These are phyloP conservation scores for Galleria mellonella DNA, from an alignment of 1,140 invertebrate species.

Conservation along the genomic window DNA sequence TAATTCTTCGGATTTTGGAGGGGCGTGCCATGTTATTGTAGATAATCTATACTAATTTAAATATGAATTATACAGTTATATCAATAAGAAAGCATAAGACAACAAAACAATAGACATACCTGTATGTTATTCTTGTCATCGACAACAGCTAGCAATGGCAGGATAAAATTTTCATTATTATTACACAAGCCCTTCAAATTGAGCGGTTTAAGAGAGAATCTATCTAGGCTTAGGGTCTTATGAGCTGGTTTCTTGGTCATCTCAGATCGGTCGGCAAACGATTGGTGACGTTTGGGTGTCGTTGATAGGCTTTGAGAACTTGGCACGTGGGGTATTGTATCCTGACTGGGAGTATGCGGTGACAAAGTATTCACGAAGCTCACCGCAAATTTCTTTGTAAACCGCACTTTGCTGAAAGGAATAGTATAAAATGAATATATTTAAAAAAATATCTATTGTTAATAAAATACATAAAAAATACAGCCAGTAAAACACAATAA, in stretches of 20 bases:
- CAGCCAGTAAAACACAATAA: not conserved
- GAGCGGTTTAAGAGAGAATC: slow-evolving; percentile 46
- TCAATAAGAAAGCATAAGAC: no score
- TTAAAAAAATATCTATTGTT: not conserved
- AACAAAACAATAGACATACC: slow-evolving; percentile 31
- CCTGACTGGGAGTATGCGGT: slow-evolving; percentile 25
- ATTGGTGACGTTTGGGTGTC: slow-evolving; percentile 43
- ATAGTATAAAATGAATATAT: slow-evolving; percentile 1
- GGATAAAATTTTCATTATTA: slow-evolving; percentile 26
- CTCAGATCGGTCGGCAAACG: slow-evolving; percentile 32
- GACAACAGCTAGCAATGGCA: slow-evolving; percentile 50
- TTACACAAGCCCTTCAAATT: slow-evolving; percentile 59
- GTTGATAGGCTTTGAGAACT: slow-evolving; percentile 19
- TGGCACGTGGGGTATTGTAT: not conserved
- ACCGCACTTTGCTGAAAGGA: slow-evolving; percentile 40
- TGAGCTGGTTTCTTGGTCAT: slow-evolving; percentile 22
- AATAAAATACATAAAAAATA: no score
- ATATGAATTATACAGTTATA: no score
- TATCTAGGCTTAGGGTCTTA: slow-evolving; percentile 51
- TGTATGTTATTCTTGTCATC: slow-evolving; percentile 65
- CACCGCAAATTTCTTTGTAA: slow-evolving; percentile 59
- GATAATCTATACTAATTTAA: no score
- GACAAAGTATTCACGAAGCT: slow-evolving; percentile 39
- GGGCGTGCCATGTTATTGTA: no score
- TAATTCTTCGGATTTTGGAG: no score